Conservation (phyloP, 92 coral and sea anemone species). For the Epizoanthus fatuus region DNA sequence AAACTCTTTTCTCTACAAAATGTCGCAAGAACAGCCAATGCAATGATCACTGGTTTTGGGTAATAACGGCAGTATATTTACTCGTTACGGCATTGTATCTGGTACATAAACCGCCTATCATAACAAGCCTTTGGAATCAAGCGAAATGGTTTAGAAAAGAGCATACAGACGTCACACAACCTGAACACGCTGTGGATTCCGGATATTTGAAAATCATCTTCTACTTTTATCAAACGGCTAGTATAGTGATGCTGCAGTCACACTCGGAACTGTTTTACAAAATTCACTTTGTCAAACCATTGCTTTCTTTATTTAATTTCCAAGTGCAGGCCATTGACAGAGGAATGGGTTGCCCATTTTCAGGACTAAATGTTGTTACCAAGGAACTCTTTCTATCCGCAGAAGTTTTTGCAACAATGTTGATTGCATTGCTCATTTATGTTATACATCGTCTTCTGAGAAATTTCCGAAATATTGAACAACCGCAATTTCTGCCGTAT, state of each 20-base stretch:
- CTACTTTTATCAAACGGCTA: not conserved
- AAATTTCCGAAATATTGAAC: not conserved
- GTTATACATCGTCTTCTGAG: constrained; percentile 1
- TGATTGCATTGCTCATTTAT: constrained; percentile 13
- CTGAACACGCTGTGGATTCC: not conserved
- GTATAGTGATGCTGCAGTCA: not conserved
- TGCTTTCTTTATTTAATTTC: constrained; percentile 46
- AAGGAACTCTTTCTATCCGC: constrained; percentile 40
- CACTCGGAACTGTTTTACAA: constrained; percentile 1
- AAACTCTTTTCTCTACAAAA: constrained; percentile 43
- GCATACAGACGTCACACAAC: not conserved
- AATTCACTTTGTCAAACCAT: constrained; percentile 13
- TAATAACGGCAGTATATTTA: not conserved
- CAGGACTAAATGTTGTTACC: constrained; percentile 58
- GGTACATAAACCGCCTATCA: constrained; percentile 47
- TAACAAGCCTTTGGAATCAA: constrained; percentile 3
- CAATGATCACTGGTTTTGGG: constrained; percentile 62
- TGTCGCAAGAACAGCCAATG: constrained; percentile 47
- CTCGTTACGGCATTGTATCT: constrained; percentile 34
- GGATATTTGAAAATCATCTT: not conserved
- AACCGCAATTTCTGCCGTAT: constrained; percentile 1
- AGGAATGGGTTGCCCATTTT: constrained; percentile 53
- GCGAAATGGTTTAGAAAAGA: not conserved
- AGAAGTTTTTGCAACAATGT: constrained; percentile 44
- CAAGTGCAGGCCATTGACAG: constrained; percentile 29